A percentile compares a stretch with the other conserved stretches of the same genome.
Conservation (phyloP, 2,888 invertebrate genomes). For the Boloria selene region DNA sequence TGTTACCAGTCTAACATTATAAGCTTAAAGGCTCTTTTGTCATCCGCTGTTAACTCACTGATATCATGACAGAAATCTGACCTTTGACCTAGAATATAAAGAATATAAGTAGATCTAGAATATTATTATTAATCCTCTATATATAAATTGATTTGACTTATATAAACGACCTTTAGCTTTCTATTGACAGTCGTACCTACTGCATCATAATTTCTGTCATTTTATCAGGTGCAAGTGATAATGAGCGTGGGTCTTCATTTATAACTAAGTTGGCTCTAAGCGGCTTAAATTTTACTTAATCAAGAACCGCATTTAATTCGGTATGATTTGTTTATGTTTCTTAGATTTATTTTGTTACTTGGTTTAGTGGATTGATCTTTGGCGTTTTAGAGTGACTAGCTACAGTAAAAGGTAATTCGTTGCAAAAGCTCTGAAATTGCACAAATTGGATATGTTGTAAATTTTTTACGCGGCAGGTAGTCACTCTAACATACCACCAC, state of each 20-base stretch:
- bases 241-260: slow-evolving; percentile 23
- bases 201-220: slow-evolving; percentile 39
- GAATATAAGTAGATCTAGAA: background rate
- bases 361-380: slow-evolving; percentile 36
- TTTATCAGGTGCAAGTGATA: slow-evolving; percentile 35
- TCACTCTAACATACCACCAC: slow-evolving; percentile 45
- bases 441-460: background rate
- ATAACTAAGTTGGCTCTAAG: slow-evolving; percentile 60
- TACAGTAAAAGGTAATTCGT: background rate
- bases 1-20: slow-evolving; percentile 47
- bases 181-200: background rate
- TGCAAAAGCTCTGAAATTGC: background rate
- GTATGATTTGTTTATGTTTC: slow-evolving; percentile 64
- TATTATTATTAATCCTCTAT: background rate
- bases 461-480: slow-evolving; percentile 21
- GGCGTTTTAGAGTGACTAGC: slow-evolving; percentile 28
- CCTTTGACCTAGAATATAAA: background rate
- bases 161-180: too few relatives aligned
- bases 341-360: slow-evolving; percentile 62
- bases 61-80: slow-evolving; percentile 29
- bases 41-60: slow-evolving; percentile 31
- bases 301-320: slow-evolving; percentile 62
- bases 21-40: slow-evolving; percentile 16
- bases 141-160: background rate
- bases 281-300: slow-evolving; percentile 71